Evolutionary conservation across 2,888 invertebrate species (phyloP), one percentile per base, ranked within the genome.

Genomic region (Meganola albula): DNA sequence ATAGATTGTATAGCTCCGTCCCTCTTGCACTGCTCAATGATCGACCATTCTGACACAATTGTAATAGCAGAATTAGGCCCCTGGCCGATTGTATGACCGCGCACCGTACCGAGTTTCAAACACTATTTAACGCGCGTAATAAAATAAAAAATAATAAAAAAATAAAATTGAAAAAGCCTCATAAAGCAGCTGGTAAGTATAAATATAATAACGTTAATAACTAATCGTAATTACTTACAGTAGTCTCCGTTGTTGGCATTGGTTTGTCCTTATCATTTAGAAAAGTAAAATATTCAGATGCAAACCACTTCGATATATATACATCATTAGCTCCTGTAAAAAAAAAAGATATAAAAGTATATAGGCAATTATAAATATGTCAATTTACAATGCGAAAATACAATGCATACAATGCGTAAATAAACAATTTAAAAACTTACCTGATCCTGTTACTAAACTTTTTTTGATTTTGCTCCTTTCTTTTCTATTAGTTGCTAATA

Each of bases 401-500:
- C 31, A 40, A 40, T 35, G 29, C 35, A 34, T 31, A 31, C 12
- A 31, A 30, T 35, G 30, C 26, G 32, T 40, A 34, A 36, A 37
- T 41, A 41, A 40, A 40, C 33, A 37, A 36, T 32, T 37, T 35
- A 42, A 38, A 40, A 40, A 31, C 28, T 37, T 40, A 40, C 37
- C 37, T 37, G 41, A 33, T 27, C 41, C 37, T 38, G 44, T 38
- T 36, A 34, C 44, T 31, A 40, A 40, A 29, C 37, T 37, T 40
- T 38, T 34, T 44, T 40, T 40, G 26, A 36, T 36, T 35, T 38
- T 34, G 37, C 34, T 45, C 31, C 37, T 37, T 39, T 41, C 37
- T 43, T 43, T 43, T 41, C 34, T 41, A 42, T 45, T 35, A 37
- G 41, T 44, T 41, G 38, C 40, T 38, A 44, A 44, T 41, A 41